A percentile compares a stretch with the other conserved stretches of the same genome.
These are phyloP conservation scores for Rhincodon typus DNA, from an alignment of 2,797 vertebrate species.

Conservation along the genomic window DNA sequence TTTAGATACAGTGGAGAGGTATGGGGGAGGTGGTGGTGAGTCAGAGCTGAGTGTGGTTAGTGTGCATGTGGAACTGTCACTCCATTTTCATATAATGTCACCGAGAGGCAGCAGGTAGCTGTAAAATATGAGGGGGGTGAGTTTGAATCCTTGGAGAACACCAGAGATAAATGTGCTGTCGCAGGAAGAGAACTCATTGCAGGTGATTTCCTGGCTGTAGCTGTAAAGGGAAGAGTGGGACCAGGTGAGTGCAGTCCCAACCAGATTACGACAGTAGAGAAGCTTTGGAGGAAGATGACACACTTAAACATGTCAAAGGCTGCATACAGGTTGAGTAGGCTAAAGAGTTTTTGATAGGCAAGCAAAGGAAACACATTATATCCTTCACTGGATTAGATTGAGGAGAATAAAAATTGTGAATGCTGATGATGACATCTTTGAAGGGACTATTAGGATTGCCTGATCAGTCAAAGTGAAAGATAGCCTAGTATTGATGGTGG, in stretches of 20 bases:
- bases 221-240: background rate
- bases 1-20: too few relatives aligned
- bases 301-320: background rate
- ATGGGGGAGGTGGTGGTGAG: too few relatives aligned
- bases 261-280: background rate
- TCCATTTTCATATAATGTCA: too few relatives aligned
- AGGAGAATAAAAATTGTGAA: slow-evolving; percentile 1
- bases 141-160: background rate
- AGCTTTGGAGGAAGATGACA: background rate
- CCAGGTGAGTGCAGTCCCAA: background rate
- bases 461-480: background rate
- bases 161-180: background rate
- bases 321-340: background rate
- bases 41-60: too few relatives aligned
- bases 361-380: background rate
- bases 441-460: background rate
- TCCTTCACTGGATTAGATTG: background rate
- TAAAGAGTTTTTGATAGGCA: background rate
- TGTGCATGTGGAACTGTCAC: too few relatives aligned
- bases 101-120: too few relatives aligned
- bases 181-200: background rate
- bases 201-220: too few relatives aligned
- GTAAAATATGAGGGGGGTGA: too few relatives aligned
- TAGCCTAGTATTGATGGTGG: too few relatives aligned
- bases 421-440: background rate